phyloP scores from a whole-genome alignment of 1,140 invertebrate genomes.

The Microplitis demolitor region DNA sequence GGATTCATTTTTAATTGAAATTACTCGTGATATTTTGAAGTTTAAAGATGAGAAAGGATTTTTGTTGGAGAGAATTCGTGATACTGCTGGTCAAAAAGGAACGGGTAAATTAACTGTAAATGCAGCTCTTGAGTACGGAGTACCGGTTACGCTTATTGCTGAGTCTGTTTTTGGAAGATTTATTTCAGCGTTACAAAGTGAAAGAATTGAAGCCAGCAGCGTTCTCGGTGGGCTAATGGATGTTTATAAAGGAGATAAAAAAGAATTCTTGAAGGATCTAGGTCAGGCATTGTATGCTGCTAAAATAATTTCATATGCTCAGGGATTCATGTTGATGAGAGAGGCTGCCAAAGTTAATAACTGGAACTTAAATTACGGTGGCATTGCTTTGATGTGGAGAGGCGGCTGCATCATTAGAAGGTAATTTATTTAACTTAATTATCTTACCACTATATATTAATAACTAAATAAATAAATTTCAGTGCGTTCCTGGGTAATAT shows the following conservation, averaged over 20 bases:
- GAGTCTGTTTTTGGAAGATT: conserved; percentile 98
- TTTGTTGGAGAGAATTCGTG: conserved; percentile 90
- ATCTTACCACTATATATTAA: too few species aligned
- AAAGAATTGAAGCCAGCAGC: conserved; percentile 79
- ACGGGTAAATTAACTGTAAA: conserved; percentile 99
- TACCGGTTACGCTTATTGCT: conserved; percentile 97
- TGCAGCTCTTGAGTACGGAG: conserved; percentile 92
- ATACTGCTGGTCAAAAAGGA: conserved; percentile 97
- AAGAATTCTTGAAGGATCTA: conserved; percentile 77
- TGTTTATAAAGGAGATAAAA: conserved; percentile 72
- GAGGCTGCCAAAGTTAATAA: conserved; percentile 90
- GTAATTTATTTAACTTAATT: conserved; percentile 51
- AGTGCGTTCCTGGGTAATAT: conserved; percentile 96
- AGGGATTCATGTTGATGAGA: conserved; percentile 97
- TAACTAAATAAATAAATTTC: conserved; percentile 33
- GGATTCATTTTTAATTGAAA: conserved; percentile 98
- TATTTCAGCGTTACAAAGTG: conserved; percentile 82
- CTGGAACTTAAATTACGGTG: conserved; percentile 98
- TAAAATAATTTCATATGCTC: conserved; percentile 98
- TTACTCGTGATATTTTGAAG: conserved; percentile 94
- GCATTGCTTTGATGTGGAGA: conserved; percentile 99
- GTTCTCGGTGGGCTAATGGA: conserved; percentile 73
- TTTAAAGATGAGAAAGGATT: conserved; percentile 88
- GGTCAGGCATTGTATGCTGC: conserved; percentile 92
- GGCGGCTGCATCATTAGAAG: conserved; percentile 99